Conservation (phyloP, 2,797 vertebrate species). For the Telmatherina bonti region DNA sequence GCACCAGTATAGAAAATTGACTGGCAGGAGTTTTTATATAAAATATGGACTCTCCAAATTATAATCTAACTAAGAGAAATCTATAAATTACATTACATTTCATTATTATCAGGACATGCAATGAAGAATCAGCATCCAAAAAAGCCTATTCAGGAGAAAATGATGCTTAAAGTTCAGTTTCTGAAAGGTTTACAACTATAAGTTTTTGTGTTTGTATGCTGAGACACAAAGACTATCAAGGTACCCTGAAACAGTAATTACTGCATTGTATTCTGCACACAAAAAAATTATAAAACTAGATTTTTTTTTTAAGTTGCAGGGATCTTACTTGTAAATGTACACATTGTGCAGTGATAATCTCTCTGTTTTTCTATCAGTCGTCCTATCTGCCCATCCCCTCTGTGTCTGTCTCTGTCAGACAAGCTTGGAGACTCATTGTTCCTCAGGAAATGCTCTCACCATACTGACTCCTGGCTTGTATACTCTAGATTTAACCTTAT, state of each 20-base stretch:
- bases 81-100: too few relatives aligned
- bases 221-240: slow-evolving; percentile 6
- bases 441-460: slow-evolving; percentile 76
- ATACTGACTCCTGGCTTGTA: slow-evolving; percentile 68
- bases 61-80: too few relatives aligned
- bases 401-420: slow-evolving; percentile 61
- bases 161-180: too few relatives aligned
- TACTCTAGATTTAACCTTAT: slow-evolving; percentile 78
- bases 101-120: too few relatives aligned
- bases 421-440: slow-evolving; percentile 75
- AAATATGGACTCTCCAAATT: too few relatives aligned
- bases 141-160: too few relatives aligned
- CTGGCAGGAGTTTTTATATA: too few relatives aligned
- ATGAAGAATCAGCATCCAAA: too few relatives aligned
- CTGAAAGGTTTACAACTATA: neutral
- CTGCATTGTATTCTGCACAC: slow-evolving; percentile 1
- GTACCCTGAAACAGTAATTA: slow-evolving; percentile 23
- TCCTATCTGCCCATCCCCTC: slow-evolving; percentile 21
- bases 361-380: slow-evolving; percentile 17
- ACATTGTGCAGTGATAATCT: slow-evolving; percentile 16
- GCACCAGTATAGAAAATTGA: too few relatives aligned
- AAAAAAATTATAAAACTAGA: too few relatives aligned
- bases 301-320: too few relatives aligned
- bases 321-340: slow-evolving; percentile 12
- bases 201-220: fast-evolving